Percentiles rank a stretch among this genome's conserved stretches.
Conservation (phyloP, 2,888 invertebrate species). For the Yponomeuta plumbellus region DNA sequence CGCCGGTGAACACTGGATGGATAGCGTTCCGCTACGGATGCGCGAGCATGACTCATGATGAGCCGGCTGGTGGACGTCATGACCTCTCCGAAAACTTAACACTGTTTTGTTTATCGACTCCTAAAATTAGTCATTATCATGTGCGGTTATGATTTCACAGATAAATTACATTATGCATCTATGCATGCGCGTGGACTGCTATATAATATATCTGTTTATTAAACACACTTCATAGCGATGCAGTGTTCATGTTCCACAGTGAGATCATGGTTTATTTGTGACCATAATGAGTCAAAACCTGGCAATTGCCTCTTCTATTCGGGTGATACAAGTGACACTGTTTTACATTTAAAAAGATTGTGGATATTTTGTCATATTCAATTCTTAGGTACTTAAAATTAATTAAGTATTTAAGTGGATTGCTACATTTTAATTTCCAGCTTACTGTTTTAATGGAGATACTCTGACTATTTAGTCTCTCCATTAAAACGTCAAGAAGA, state of each 20-base stretch:
- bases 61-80: conserved; percentile 48
- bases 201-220: neutral
- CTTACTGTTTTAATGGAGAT: no score
- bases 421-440: neutral
- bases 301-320: neutral
- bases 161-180: neutral
- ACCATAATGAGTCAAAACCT: neutral
- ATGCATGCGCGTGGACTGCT: neutral
- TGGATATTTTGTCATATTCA: neutral
- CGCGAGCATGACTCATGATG: conserved; percentile 52
- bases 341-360: neutral
- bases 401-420: neutral
- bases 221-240: no score
- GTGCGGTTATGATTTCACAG: neutral
- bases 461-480: neutral
- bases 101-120: neutral
- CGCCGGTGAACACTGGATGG: conserved; percentile 39
- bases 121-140: neutral
- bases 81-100: conserved; percentile 32
- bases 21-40: neutral
- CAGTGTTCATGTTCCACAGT: neutral
- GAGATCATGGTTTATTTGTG: neutral
- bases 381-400: neutral
- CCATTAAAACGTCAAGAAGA: neutral
- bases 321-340: neutral